Conservation (phyloP, 2,888 invertebrate genomes). For the Melieria picta region DNA sequence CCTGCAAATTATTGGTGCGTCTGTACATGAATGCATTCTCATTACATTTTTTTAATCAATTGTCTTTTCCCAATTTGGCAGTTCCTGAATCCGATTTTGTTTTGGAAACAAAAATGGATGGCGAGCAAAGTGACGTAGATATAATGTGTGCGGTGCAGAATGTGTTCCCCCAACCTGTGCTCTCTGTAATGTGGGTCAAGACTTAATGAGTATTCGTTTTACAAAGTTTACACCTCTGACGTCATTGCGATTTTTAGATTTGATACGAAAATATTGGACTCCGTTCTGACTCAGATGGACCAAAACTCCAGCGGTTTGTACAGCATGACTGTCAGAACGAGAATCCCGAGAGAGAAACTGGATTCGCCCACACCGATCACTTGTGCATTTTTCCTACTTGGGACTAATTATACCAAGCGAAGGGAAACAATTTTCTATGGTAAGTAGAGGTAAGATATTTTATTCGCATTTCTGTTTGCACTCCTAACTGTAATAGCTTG, state of each 20-base stretch:
- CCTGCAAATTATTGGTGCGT: slow-evolving; percentile 65
- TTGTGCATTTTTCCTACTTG: slow-evolving; percentile 66
- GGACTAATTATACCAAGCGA: slow-evolving; percentile 66
- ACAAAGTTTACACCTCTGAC: background rate
- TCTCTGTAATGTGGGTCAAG: slow-evolving; percentile 62
- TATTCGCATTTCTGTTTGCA: slow-evolving; percentile 2
- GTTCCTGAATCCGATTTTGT: slow-evolving; percentile 66
- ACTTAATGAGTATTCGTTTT: background rate
- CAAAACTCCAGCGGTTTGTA: slow-evolving; percentile 64
- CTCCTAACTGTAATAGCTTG: background rate
- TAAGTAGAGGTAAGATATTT: slow-evolving; percentile 62
- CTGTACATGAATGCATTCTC: background rate
- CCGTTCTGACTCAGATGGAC: slow-evolving; percentile 62
- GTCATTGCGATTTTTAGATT: slow-evolving; percentile 48
- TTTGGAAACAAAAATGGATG: slow-evolving; percentile 63
- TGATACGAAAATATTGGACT: slow-evolving; percentile 62
- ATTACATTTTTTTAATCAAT: background rate
- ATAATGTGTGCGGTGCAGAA: slow-evolving; percentile 64
- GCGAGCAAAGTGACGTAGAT: slow-evolving; percentile 60
- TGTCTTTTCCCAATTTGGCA: slow-evolving; percentile 34
- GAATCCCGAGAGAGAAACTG: slow-evolving; percentile 63
- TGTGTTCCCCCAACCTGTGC: slow-evolving; percentile 63
- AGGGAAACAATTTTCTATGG: slow-evolving; percentile 67
- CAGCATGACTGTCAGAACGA: slow-evolving; percentile 63
- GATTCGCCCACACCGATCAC: slow-evolving; percentile 67